phyloP scores from a whole-genome alignment of 2,113 vertebrate species.

The Neofelis nebulosa region DNA sequence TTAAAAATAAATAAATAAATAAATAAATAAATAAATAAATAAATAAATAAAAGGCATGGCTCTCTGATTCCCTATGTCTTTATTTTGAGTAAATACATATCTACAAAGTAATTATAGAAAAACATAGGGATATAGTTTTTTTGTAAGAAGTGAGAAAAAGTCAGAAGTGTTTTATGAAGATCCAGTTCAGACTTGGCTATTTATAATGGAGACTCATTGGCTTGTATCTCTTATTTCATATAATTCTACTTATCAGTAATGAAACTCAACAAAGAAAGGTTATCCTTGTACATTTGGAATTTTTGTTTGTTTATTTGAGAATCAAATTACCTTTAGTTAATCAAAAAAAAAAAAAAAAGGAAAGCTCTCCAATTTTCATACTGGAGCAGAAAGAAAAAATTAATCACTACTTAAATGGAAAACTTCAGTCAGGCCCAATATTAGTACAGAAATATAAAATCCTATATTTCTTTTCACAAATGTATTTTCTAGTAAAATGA shows the following conservation, averaged over 20 bases:
- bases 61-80: not conserved
- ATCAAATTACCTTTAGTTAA: not conserved
- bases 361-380: not conserved
- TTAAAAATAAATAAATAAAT: no score
- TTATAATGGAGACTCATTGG: not conserved
- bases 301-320: not conserved
- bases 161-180: not conserved
- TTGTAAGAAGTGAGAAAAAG: not conserved
- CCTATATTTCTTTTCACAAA: not conserved
- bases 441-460: not conserved
- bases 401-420: slow-evolving; percentile 3
- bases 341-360: not conserved
- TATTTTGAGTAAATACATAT: not conserved
- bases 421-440: not conserved
- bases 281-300: not conserved
- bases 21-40: not conserved
- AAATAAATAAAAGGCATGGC: not conserved
- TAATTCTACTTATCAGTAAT: not conserved
- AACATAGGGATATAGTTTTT: not conserved
- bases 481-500: not conserved
- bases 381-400: not conserved
- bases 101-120: not conserved
- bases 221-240: not conserved
- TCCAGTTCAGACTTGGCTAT: not conserved
- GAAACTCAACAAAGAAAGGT: not conserved